Base-by-base conservation (phyloP, 2,888 invertebrate genomes). In the Dione juno region DNA sequence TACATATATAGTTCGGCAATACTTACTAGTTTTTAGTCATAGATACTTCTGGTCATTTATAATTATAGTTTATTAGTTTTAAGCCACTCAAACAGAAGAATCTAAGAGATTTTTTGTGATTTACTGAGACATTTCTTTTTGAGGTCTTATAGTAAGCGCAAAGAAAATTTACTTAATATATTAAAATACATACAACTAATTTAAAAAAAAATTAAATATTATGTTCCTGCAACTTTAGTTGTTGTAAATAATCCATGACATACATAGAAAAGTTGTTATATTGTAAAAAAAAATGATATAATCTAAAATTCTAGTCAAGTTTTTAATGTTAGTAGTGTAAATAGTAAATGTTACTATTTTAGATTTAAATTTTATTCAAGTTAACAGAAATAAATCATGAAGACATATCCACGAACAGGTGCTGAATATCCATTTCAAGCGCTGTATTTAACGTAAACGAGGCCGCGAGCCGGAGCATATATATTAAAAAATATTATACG, bases 291-390 rank as follows among this genome's bases (percentile, higher is more conserved):
- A 14, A 45, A 66, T 58, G 66, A 72, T 65, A 52, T 68, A 59
- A 69, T 68, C 52, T 61, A 66, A 66, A 28, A 66, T 74, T 75
- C 78, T 78, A 78, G 77, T 77, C 78, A 74, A 68, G 63, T 63
- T 70, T 71, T 66, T 69, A 54, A 61, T 66, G 61, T 70, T 73
- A 74, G 69, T 48, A 70, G 58, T 73, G 54, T 73, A 75, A 74
- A 67, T 73, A 75, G 74, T 74, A 70, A 73, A 74, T 73, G 72
- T 76, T 75, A 71, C 63, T 70, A 71, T 61, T 64, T 64, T 72
- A 70, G 54, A 61, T 59, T 69, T 70, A 68, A 71, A 64, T 71
- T 65, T 75, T 72, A 73, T 69, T 68, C 53, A 67, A 63, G 48
- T 63, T 66, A 59, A 70, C 10, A 52, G 21, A 40, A 68, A 54